These are phyloP conservation scores for Poecilus cupreus DNA, from an alignment of 2,888 invertebrate genomes.

Conservation along the genomic window DNA sequence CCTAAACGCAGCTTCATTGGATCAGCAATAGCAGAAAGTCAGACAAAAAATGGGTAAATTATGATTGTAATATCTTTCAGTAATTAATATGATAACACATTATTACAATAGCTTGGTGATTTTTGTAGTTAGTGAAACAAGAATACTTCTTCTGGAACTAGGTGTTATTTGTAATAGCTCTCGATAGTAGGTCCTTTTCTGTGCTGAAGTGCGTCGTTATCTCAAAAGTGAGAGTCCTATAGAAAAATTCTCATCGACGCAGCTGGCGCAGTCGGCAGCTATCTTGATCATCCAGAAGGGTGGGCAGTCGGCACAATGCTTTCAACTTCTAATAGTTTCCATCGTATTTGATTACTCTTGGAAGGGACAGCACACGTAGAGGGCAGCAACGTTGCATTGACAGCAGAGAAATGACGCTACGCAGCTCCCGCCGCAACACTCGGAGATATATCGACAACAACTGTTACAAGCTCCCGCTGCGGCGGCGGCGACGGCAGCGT, in stretches of 20 bases:
- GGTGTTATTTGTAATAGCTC: too few relatives aligned
- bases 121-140: too few relatives aligned
- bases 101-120: too few relatives aligned
- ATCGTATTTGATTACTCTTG: conserved; percentile 68
- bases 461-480: conserved; percentile 51
- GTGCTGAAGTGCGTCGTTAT: too few relatives aligned
- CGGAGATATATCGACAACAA: conserved; percentile 57
- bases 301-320: not conserved
- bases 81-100: too few relatives aligned
- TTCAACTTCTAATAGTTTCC: conserved; percentile 68
- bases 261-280: not conserved
- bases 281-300: not conserved
- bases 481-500: not conserved
- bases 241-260: not conserved
- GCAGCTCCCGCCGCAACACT: not conserved
- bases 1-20: too few relatives aligned
- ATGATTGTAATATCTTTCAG: too few relatives aligned
- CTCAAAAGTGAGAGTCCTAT: too few relatives aligned
- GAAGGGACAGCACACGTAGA: conserved; percentile 39
- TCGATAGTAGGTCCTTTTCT: too few relatives aligned
- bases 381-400: conserved; percentile 10
- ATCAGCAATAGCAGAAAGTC: too few relatives aligned
- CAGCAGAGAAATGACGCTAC: conserved; percentile 57
- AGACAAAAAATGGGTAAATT: too few relatives aligned
- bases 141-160: too few relatives aligned